Evolutionary conservation across 2,113 vertebrate species (phyloP).

Genomic region (Malaclemys terrapin): DNA sequence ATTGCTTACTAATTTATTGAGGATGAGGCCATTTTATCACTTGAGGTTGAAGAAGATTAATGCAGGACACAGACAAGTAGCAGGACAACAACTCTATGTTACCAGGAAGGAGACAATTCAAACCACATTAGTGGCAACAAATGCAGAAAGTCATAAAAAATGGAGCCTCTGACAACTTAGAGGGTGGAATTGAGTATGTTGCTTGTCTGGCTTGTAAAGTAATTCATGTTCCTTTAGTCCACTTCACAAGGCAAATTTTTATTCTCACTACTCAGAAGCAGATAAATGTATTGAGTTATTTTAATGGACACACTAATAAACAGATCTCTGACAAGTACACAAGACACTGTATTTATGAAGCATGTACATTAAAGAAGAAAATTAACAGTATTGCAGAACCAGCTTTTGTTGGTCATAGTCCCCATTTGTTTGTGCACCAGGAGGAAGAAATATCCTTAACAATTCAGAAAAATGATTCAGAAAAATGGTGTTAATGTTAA

Average conservation of each 20-base stretch:
- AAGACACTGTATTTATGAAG: slow-evolving; percentile 1
- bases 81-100: slow-evolving; percentile 42
- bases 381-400: neutral
- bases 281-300: neutral
- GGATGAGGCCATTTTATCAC: slow-evolving; percentile 26
- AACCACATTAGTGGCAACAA: slow-evolving; percentile 44
- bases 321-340: neutral
- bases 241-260: neutral
- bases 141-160: slow-evolving; percentile 34
- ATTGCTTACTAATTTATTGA: slow-evolving; percentile 24
- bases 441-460: neutral
- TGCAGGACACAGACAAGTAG: slow-evolving; percentile 49
- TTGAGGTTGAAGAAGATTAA: slow-evolving; percentile 68
- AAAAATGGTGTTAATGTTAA: neutral
- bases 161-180: neutral
- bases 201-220: neutral
- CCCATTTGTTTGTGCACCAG: neutral
- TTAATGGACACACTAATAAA: neutral
- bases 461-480: neutral
- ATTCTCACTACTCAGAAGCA: slow-evolving; percentile 8
- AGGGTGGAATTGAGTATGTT: neutral
- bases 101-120: slow-evolving; percentile 41
- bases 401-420: neutral
- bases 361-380: neutral
- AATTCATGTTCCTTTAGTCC: neutral